Evolutionary conservation across 2,113 vertebrate species (phyloP), one percentile per base, ranked within the genome.

Genomic region (Dissostichus mawsoni): DNA sequence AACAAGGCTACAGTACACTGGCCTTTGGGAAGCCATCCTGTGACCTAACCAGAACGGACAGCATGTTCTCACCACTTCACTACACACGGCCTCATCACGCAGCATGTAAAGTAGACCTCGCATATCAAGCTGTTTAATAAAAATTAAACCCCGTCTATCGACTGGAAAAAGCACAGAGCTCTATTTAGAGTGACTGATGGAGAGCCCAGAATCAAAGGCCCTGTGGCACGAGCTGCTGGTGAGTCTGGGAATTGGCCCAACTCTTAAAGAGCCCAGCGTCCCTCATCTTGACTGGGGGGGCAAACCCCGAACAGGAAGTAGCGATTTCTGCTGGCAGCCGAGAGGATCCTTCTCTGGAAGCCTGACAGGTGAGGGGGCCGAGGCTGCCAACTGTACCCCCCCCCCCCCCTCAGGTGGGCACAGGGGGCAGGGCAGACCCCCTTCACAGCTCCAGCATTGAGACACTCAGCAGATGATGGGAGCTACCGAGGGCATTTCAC

Each of bases 221-320:
- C 81, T 74, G 80, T 79, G 85, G 84, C 81, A 78, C 63, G 51
- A 76, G 80, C 83, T 73, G 84, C 85, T 82, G 73, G 78, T 81
- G 80, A 70, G 74, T 90, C 87, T 93, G 94, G 89, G 92, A 91
- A 75, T 58, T 63, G 81, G 88, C 87, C 94, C 92, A 94, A 88
- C 64, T 83, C 80, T 87, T 93, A 92, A 93, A 93, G 90, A 93
- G 93, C 90, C 91, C 91, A 93, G 92, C 90, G 89, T 93, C 85
- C 90, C 93, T 90, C 85, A 84, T 93, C 92, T 91, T 92, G 86
- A 92, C 87, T 91, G 78, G 33, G 33, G 84, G 78, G 89, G 87
- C 84, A 73, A 80, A 89, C 89, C 91, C 83, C 75, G 59, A 88
- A 90, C 71, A 85, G 86, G 85, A 87, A 79, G 76, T 83, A 83